phyloP scores from a whole-genome alignment of 53 echinoderm and acorn worm genomes.

The Arbacia lixula region DNA sequence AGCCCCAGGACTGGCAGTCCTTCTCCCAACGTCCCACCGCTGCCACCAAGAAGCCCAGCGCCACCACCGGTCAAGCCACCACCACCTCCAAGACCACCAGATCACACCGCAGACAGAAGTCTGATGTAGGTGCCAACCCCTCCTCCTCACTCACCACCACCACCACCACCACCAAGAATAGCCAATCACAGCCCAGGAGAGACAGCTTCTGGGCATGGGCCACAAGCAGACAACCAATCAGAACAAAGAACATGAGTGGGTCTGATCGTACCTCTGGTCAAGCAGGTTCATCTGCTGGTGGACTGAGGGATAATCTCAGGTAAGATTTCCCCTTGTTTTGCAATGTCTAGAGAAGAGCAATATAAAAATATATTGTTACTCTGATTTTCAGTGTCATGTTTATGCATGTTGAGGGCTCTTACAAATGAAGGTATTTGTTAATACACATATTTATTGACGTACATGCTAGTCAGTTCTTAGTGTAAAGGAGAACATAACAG shows the following conservation, averaged over 20 bases:
- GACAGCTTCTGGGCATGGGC: slow-evolving; percentile 57
- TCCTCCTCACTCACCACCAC: not conserved
- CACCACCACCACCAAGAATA: not conserved
- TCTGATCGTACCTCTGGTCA: not conserved
- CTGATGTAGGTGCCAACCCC: slow-evolving; percentile 28
- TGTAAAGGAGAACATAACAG: not conserved
- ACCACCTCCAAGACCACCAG: too few relatives aligned
- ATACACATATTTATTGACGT: too few relatives aligned
- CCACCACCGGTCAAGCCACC: not conserved
- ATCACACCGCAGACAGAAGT: slow-evolving; percentile 46
- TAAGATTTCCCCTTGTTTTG: too few relatives aligned
- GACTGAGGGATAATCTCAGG: slow-evolving; percentile 37
- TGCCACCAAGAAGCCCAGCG: slow-evolving; percentile 18
- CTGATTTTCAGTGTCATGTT: too few relatives aligned
- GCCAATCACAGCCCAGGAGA: slow-evolving; percentile 21
- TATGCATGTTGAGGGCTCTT: too few relatives aligned
- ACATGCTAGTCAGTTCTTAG: too few relatives aligned
- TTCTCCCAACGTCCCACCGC: slow-evolving; percentile 40
- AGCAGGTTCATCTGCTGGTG: not conserved
- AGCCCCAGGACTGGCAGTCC: slow-evolving; percentile 33
- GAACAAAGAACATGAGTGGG: slow-evolving; percentile 29
- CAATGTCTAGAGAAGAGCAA: too few relatives aligned
- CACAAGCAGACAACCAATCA: slow-evolving; percentile 32
- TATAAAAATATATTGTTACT: too few relatives aligned
- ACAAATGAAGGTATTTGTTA: too few relatives aligned